phyloP scores from a whole-genome alignment of 2,113 vertebrate species.

The Rhea pennata region DNA sequence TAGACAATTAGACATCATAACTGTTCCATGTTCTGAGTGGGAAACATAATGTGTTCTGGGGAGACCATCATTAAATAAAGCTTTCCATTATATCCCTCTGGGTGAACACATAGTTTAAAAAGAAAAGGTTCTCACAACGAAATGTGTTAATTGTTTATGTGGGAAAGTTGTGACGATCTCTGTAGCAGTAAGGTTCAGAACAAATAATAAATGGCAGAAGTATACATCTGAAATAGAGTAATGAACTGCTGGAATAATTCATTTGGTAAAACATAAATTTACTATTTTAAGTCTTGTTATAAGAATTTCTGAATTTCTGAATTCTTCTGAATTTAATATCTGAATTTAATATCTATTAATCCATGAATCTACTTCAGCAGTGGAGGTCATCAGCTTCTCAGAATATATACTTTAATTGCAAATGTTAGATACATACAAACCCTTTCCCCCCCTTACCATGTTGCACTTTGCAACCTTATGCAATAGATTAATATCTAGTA shows the following conservation, averaged over 20 bases:
- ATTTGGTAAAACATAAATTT: neutral
- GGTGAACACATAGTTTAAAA: neutral
- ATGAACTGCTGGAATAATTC: neutral
- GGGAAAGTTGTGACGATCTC: neutral
- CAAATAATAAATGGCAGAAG: neutral
- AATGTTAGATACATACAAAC: neutral
- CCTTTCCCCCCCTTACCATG: neutral
- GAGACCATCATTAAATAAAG: neutral
- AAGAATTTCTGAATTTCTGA: no score
- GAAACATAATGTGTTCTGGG: rapidly evolving
- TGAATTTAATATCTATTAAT: neutral
- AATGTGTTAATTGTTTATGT: neutral
- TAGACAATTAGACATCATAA: neutral
- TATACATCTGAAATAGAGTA: neutral
- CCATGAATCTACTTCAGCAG: neutral
- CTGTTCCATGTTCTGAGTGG: neutral
- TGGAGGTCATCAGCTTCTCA: neutral
- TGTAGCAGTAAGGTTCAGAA: neutral
- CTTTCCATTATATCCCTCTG: neutral
- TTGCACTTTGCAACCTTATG: neutral
- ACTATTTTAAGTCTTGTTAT: neutral
- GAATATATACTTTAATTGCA: neutral
- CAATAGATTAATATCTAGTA: neutral
- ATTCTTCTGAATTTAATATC: neutral
- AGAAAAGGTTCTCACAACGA: neutral